Base-by-base conservation (phyloP, 92 coral and sea anemone species). In the Epizoanthus ramosus region DNA sequence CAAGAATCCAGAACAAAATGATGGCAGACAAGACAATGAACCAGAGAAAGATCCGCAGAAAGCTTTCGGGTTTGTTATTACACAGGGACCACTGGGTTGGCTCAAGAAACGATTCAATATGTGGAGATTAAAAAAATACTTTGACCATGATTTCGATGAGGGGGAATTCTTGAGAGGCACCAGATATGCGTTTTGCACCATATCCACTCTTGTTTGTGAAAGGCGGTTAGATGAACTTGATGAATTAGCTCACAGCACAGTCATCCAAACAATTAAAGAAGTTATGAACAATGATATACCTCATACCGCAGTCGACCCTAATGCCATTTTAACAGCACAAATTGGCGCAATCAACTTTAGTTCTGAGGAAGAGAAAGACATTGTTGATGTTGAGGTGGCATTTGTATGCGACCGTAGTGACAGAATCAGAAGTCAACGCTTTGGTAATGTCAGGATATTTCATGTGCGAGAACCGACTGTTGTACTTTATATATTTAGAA, bases 101-200 rank as follows among this genome's bases (percentile, higher is more conserved):
- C 80, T 93, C 15, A 74, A 90, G 43, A 90, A 89, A 65, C 89
- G 82, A 33, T 64, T 85, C 24, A 91, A 94, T 63, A 83, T 94
- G 21, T 92, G 89, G 85, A 58, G 93, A 17, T 83, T 97, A 12
- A 92, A 92, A 57, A 84, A 87, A 5, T 92, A 87, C 61, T 90
- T 94, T 71, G 99, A 94, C 84, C 87, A 80, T 21, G 98, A 92
- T 66, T 97, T 97, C 79, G 90, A 94, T 57, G 94, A 97, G 72
- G 86, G 84, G 17, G 98, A 92, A 68, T 97, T 97, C 69, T 83
- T 97, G 28, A 88, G 85, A 57, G 99, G 99, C 15, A 95, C 98
- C 5, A 97, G 89, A 74, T 94, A 94, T 81, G 99, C 99, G 10
- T 76, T 97, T 45, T 73, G 90, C 25, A 90, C 91, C 9, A 88